These are phyloP conservation scores for Tachystola acroxantha DNA, from an alignment of 2,888 invertebrate genomes.

Conservation along the genomic window DNA sequence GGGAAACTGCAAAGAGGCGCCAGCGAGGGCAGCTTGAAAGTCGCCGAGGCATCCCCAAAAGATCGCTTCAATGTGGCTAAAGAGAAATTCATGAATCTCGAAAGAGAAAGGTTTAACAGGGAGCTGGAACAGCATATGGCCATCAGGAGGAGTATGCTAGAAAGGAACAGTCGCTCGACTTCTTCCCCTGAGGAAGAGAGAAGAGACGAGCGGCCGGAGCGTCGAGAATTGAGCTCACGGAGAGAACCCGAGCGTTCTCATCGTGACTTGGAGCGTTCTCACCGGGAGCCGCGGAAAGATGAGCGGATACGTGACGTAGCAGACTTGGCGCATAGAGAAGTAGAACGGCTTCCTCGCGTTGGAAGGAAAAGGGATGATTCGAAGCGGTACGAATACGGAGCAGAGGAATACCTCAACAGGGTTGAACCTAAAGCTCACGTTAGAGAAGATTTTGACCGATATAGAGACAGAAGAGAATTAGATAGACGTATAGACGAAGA, in stretches of 20 bases:
- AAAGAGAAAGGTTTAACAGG: slow-evolving; percentile 81
- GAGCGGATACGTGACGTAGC: slow-evolving; percentile 50
- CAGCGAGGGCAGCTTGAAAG: slow-evolving; percentile 66
- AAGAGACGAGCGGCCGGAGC: slow-evolving; percentile 68
- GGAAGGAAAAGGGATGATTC: slow-evolving; percentile 62
- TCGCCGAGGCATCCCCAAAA: slow-evolving; percentile 79
- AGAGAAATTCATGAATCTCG: slow-evolving; percentile 89
- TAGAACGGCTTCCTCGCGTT: slow-evolving; percentile 65
- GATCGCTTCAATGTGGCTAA: slow-evolving; percentile 92
- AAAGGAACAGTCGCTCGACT: slow-evolving; percentile 73
- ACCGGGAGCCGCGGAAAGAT: slow-evolving; percentile 53
- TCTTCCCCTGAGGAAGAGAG: slow-evolving; percentile 75
- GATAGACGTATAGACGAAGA: slow-evolving; percentile 69
- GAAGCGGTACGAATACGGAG: slow-evolving; percentile 65
- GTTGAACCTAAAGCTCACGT: slow-evolving; percentile 51
- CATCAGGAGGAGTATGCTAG: slow-evolving; percentile 68
- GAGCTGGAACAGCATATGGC: slow-evolving; percentile 75
- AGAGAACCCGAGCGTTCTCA: slow-evolving; percentile 54
- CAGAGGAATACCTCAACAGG: slow-evolving; percentile 64
- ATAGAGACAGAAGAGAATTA: slow-evolving; percentile 58
- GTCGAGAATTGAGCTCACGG: slow-evolving; percentile 64
- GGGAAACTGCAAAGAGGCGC: slow-evolving; percentile 61
- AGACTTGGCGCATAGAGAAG: slow-evolving; percentile 51
- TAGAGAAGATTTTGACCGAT: slow-evolving; percentile 62
- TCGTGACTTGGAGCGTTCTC: slow-evolving; percentile 53